Evolutionary conservation across 92 coral and sea anemone species (phyloP).

Genomic region (Zoanthus gigantus): DNA sequence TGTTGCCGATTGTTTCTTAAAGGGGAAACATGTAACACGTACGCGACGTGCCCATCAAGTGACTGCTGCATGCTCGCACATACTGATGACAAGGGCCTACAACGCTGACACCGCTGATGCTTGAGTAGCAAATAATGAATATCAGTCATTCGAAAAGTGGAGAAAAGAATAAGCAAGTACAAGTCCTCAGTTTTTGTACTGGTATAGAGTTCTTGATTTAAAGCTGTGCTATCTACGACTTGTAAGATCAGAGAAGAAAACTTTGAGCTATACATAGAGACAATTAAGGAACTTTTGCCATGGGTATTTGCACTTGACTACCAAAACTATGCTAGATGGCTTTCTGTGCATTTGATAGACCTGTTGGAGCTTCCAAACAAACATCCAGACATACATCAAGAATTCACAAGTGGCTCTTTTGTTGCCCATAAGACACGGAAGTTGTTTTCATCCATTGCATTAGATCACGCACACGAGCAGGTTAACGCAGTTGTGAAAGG

Average conservation of each 20-base stretch:
- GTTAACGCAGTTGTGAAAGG: conserved; percentile 72
- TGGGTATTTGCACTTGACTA: conserved; percentile 54
- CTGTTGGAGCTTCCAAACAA: conserved; percentile 58
- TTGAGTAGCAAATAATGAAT: background rate
- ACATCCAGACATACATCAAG: background rate
- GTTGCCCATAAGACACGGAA: background rate
- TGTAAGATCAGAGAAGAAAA: conserved; percentile 45
- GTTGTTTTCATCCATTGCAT: conserved; percentile 66
- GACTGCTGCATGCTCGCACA: conserved; percentile 40
- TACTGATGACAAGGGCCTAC: background rate
- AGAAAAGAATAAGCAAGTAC: background rate
- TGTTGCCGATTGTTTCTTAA: conserved; percentile 23
- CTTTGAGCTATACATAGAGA: conserved; percentile 22
- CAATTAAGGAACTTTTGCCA: conserved; percentile 44
- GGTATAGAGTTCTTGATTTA: conserved; percentile 43
- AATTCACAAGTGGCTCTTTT: background rate
- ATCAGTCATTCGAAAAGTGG: background rate
- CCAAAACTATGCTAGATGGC: conserved; percentile 51
- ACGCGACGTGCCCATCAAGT: conserved; percentile 42
- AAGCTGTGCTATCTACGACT: conserved; percentile 34
- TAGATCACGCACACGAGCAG: conserved; percentile 76
- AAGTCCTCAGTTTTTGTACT: conserved; percentile 36
- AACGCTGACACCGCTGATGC: background rate
- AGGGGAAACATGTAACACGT: conserved; percentile 32
- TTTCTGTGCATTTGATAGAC: conserved; percentile 51